A percentile compares a stretch with the other conserved stretches of the same genome.
Evolutionary conservation across 35 echinoderm and acorn worm species (phyloP).

Genomic region (Heliocidaris tuberculata): DNA sequence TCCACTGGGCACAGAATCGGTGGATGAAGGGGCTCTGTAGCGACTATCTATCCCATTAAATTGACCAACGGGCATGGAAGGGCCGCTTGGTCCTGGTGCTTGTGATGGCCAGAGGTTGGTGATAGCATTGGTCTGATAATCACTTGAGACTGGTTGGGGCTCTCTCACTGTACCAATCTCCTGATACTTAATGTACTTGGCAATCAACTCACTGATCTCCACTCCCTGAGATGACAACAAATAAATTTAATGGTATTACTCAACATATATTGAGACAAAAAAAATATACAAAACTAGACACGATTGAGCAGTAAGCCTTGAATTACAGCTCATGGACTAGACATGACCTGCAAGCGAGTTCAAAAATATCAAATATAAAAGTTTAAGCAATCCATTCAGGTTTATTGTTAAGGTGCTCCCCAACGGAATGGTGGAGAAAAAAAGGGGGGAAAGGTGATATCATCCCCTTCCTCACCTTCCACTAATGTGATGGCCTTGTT

Average conservation of each 20-base stretch:
- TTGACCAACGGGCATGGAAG: neutral
- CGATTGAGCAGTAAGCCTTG: neutral
- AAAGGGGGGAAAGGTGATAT: too few species aligned
- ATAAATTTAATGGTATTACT: neutral
- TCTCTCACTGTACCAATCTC: conserved; percentile 30
- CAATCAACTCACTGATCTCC: conserved; percentile 13
- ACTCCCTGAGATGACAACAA: conserved; percentile 30
- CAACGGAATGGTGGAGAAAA: too few species aligned
- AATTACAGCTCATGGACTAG: neutral
- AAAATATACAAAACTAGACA: neutral
- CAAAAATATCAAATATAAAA: neutral
- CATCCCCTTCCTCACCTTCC: too few species aligned
- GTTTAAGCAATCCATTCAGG: neutral
- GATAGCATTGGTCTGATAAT: conserved; percentile 32
- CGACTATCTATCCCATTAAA: neutral
- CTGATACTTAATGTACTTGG: conserved; percentile 30
- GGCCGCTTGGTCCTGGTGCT: neutral
- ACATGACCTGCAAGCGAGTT: neutral
- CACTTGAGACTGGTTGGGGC: conserved; percentile 12
- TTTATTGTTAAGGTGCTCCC: neutral
- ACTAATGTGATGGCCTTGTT: too few species aligned
- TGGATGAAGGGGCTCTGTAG: neutral
- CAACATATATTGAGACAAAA: neutral
- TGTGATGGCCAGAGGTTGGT: conserved; percentile 40
- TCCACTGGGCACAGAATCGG: neutral